phyloP scores from a whole-genome alignment of 23 tunicate species.

The Corella eumyota region DNA sequence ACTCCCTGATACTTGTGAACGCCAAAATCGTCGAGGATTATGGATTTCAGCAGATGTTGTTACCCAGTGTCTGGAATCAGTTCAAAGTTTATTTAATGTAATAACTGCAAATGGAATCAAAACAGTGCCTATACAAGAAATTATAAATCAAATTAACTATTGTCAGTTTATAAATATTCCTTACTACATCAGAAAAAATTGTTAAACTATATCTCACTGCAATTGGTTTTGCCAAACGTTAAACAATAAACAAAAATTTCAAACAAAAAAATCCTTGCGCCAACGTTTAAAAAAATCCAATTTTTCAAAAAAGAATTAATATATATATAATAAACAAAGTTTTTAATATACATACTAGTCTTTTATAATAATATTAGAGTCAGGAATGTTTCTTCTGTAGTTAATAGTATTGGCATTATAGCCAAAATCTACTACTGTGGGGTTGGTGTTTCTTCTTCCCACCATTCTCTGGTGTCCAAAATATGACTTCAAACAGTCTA shows the following conservation, averaged over 20 bases:
- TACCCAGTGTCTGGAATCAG: not conserved
- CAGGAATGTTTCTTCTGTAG: not conserved
- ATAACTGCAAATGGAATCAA: not conserved
- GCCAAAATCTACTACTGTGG: conserved; percentile 1
- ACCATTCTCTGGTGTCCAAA: conserved; percentile 7
- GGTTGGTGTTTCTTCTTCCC: conserved; percentile 8
- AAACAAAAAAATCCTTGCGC: no score
- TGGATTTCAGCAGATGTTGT: not conserved
- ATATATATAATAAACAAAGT: no score
- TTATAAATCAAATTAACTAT: no score
- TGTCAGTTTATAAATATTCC: no score
- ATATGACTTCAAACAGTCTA: not conserved
- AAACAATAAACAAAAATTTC: no score
- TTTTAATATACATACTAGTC: not conserved
- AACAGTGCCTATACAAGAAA: not conserved
- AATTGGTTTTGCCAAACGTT: no score
- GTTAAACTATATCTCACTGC: no score
- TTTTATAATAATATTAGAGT: not conserved
- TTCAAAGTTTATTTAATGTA: not conserved
- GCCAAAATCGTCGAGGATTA: not conserved
- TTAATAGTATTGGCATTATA: conserved; percentile 1
- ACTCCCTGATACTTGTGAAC: not conserved
- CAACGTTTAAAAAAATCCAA: no score
- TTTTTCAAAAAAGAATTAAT: no score
- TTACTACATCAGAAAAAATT: no score